Percentiles rank a stretch among this genome's conserved stretches.
phyloP scores from a whole-genome alignment of 2,113 vertebrate species.

The Chloebia gouldiae region DNA sequence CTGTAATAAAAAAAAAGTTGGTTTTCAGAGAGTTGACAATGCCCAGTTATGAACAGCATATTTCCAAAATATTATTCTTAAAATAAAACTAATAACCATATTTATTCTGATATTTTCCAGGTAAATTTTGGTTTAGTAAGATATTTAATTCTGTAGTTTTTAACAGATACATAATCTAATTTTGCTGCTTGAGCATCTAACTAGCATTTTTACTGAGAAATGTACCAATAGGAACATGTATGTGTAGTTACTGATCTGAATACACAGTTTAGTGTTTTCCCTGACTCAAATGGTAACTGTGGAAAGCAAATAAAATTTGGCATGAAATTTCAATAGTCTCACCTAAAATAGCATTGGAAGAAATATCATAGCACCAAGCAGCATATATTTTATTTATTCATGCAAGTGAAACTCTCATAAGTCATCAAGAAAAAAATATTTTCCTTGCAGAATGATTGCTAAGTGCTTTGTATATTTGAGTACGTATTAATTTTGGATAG shows the following conservation, averaged over 20 bases:
- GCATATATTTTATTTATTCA: neutral
- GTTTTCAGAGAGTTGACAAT: neutral
- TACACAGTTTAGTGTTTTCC: neutral
- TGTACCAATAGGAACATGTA: neutral
- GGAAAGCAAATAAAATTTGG: neutral
- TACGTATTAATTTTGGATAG: neutral
- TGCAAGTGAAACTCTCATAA: neutral
- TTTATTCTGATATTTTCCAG: neutral
- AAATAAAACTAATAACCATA: neutral
- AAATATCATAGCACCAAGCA: neutral
- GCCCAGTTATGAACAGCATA: neutral
- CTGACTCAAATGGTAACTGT: neutral
- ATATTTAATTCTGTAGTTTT: neutral
- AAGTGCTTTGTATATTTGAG: neutral
- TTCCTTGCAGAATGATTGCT: neutral
- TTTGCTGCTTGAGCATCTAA: neutral
- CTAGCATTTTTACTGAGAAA: neutral
- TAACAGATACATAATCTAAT: neutral
- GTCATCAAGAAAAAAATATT: neutral
- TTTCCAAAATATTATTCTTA: neutral
- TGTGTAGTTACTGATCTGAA: neutral
- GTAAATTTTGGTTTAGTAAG: neutral
- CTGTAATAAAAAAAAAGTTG: neutral
- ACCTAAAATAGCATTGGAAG: neutral
- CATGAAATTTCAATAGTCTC: neutral